Percentiles rank a stretch among this genome's conserved stretches.
These are phyloP conservation scores for Grus americana DNA, from an alignment of 2,113 vertebrate genomes.

Conservation along the genomic window DNA sequence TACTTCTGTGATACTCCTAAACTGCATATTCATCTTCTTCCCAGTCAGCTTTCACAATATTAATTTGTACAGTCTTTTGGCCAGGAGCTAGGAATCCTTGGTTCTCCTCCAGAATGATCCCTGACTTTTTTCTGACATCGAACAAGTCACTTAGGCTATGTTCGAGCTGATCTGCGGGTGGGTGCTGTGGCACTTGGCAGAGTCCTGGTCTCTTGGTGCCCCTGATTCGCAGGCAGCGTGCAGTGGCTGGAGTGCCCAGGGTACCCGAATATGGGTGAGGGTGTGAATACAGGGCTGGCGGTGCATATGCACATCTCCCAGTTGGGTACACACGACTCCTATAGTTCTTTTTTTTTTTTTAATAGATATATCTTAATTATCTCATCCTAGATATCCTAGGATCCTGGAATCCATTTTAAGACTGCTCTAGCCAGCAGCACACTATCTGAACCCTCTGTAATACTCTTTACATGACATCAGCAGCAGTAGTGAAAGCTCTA, in stretches of 20 bases:
- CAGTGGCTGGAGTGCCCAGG: background rate
- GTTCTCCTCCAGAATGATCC: background rate
- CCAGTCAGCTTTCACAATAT: background rate
- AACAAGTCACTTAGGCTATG: rapidly evolving
- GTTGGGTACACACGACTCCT: background rate
- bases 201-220: rapidly evolving
- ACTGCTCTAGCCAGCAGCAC: background rate
- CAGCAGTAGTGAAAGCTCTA: background rate
- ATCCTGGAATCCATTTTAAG: background rate
- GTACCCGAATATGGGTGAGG: background rate
- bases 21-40: background rate
- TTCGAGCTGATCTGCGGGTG: background rate
- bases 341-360: background rate
- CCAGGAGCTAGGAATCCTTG: background rate
- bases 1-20: background rate
- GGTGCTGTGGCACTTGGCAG: background rate
- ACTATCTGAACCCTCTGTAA: background rate
- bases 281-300: background rate
- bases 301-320: background rate
- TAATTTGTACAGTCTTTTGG: background rate
- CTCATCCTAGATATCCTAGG: background rate
- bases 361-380: background rate
- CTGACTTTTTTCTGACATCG: background rate
- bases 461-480: background rate
- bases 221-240: rapidly evolving